phyloP scores from a whole-genome alignment of 2,888 invertebrate species.

The Drosophila limbata region DNA sequence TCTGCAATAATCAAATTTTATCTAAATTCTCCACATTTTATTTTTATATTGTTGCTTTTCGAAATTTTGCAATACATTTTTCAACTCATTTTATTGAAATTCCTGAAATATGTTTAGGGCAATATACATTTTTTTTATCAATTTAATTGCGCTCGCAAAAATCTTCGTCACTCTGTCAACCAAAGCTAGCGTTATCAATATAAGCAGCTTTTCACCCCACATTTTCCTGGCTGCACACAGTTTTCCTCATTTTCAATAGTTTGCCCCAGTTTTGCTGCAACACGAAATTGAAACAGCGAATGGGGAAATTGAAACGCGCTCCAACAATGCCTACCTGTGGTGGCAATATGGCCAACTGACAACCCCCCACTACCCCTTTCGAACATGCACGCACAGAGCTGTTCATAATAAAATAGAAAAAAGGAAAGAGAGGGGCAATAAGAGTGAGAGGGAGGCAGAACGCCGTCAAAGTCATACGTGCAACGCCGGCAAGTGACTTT shows the following conservation, averaged over 20 bases:
- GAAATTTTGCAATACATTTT: not conserved
- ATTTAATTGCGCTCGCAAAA: conserved; percentile 13
- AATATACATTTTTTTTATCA: conserved; percentile 9
- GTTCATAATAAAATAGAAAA: conserved; percentile 75
- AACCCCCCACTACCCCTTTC: not conserved
- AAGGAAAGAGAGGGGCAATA: not conserved
- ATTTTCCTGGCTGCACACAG: not conserved
- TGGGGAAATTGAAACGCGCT: conserved; percentile 54
- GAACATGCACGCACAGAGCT: conserved; percentile 69
- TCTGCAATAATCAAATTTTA: too few relatives aligned
- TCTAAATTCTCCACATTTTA: too few relatives aligned
- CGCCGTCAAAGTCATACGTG: conserved; percentile 81
- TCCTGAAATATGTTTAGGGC: conserved; percentile 4
- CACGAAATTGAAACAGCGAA: conserved; percentile 62
- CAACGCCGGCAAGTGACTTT: conserved; percentile 80
- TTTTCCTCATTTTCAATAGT: conserved; percentile 19
- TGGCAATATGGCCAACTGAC: conserved; percentile 27
- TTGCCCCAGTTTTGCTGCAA: conserved; percentile 46
- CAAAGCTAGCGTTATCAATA: conserved; percentile 13
- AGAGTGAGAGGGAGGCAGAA: conserved; percentile 24
- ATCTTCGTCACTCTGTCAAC: not conserved
- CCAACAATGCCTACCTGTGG: conserved; percentile 61
- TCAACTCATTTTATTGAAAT: conserved; percentile 5
- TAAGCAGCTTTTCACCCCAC: not conserved
- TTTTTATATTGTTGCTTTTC: too few relatives aligned